Percentiles rank a stretch among this genome's conserved stretches.
phyloP scores from a whole-genome alignment of 2,888 invertebrate genomes.

The Ceriagrion tenellum region DNA sequence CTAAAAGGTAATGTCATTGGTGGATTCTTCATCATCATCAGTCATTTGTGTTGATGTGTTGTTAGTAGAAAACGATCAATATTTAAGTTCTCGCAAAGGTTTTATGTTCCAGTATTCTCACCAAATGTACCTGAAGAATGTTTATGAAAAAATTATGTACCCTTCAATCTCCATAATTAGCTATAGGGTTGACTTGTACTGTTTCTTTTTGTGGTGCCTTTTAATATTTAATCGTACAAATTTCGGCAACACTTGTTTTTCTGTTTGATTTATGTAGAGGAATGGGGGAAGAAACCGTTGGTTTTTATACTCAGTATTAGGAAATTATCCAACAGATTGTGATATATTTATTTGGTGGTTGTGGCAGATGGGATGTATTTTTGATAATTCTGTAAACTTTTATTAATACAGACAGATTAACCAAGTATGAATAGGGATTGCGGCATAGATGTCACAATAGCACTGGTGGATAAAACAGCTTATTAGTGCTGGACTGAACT shows the following conservation, averaged over 20 bases:
- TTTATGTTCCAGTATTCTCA: neutral
- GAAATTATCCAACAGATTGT: neutral
- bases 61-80: neutral
- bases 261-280: neutral
- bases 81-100: neutral
- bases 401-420: neutral
- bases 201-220: neutral
- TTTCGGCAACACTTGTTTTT: too few species aligned
- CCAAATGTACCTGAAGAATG: neutral
- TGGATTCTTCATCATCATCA: neutral
- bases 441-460: neutral
- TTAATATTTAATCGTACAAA: neutral
- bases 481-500: neutral
- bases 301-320: neutral
- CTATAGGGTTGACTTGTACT: neutral
- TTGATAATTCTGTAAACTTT: neutral
- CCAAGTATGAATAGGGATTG: neutral
- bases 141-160: neutral
- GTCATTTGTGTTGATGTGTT: neutral
- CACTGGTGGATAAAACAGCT: neutral
- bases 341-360: neutral
- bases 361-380: neutral
- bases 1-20: neutral
- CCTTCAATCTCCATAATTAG: too few species aligned
- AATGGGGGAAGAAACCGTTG: neutral